These are phyloP conservation scores for Enteromius viviparus DNA, from an alignment of 2,797 vertebrate species.

Conservation along the genomic window DNA sequence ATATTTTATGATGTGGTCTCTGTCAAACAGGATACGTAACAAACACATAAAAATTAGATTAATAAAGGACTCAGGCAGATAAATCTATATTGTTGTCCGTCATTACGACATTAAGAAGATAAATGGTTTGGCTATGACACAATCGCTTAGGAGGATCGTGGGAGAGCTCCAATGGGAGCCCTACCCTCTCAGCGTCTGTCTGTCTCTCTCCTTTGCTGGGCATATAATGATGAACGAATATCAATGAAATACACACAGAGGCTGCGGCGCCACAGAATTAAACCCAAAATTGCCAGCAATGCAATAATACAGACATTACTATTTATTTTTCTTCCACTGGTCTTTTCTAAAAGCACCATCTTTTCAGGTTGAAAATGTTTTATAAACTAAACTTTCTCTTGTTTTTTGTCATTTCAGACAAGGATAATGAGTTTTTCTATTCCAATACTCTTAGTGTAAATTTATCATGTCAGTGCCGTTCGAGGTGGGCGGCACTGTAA, in stretches of 20 bases:
- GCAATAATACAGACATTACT: not conserved
- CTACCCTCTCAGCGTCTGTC: slow-evolving; percentile 49
- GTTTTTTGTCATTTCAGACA: not conserved
- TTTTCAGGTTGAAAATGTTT: slow-evolving; percentile 13
- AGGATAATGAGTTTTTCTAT: not conserved
- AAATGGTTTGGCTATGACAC: slow-evolving; percentile 68
- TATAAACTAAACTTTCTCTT: not conserved
- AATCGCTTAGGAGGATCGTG: slow-evolving; percentile 60
- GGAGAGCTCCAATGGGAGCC: slow-evolving; percentile 51
- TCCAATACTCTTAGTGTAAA: not conserved
- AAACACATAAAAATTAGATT: slow-evolving; percentile 60
- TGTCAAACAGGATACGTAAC: slow-evolving; percentile 27
- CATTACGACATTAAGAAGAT: slow-evolving; percentile 61
- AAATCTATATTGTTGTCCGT: slow-evolving; percentile 53
- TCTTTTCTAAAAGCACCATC: slow-evolving; percentile 4
- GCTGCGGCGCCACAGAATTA: slow-evolving; percentile 24
- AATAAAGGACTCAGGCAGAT: slow-evolving; percentile 48
- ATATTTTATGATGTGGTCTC: slow-evolving; percentile 14
- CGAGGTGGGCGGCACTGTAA: slow-evolving; percentile 21
- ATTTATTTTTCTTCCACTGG: not conserved
- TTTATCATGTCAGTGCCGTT: slow-evolving; percentile 4
- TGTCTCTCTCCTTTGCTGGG: slow-evolving; percentile 37
- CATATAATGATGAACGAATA: slow-evolving; percentile 40
- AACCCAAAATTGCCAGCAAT: not conserved
- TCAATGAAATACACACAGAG: slow-evolving; percentile 40